Conservation (phyloP, 2,888 invertebrate species). For the Philopedon plagiatum region DNA sequence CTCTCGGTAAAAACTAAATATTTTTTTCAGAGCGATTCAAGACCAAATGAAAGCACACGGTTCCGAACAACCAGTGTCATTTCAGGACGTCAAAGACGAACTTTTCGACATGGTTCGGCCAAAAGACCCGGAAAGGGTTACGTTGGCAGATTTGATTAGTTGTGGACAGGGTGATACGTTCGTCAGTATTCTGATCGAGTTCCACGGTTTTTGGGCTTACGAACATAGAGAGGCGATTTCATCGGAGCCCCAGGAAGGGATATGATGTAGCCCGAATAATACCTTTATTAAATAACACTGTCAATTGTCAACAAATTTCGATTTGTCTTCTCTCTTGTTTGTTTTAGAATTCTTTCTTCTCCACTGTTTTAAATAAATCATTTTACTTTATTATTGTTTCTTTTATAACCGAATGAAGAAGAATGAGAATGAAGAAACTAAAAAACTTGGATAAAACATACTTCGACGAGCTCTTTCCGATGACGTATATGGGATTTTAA, state of each 20-base stretch:
- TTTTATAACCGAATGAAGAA: no score
- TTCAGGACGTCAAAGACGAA: conserved; percentile 96
- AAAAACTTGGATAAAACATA: no score
- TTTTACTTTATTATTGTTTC: no score
- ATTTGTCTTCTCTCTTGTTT: no score
- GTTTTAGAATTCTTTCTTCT: no score
- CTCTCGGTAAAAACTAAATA: neutral
- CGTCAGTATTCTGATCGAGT: conserved; percentile 93
- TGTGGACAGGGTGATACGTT: conserved; percentile 96
- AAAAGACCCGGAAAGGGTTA: conserved; percentile 85
- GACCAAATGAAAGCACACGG: conserved; percentile 90
- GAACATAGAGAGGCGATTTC: conserved; percentile 91
- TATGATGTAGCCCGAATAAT: no score
- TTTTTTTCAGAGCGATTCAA: conserved; percentile 83
- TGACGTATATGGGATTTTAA: no score
- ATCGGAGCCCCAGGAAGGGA: conserved; percentile 70
- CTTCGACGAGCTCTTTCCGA: no score
- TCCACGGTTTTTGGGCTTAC: conserved; percentile 97
- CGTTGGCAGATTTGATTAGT: conserved; percentile 86
- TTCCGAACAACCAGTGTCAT: conserved; percentile 90
- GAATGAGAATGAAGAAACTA: no score
- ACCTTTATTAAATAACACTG: no score
- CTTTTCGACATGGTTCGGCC: conserved; percentile 99
- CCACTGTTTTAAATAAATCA: no score
- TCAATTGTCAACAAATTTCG: no score